These are phyloP conservation scores for Phallusia fumigata DNA, from an alignment of 23 tunicate species.

Conservation along the genomic window DNA sequence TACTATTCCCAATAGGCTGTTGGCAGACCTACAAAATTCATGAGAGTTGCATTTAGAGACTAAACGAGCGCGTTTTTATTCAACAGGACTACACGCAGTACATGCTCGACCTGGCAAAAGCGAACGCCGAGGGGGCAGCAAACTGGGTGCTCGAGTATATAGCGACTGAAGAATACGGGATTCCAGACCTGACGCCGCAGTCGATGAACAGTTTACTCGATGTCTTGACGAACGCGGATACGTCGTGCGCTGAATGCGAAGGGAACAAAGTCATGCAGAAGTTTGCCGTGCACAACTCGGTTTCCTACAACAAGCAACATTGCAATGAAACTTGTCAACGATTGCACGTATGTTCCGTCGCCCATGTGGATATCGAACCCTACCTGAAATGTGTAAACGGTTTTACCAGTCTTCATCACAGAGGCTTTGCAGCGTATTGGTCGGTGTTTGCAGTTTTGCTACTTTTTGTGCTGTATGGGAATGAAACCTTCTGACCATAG, in stretches of 20 bases:
- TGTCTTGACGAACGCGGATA: constrained; percentile 7
- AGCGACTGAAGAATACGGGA: constrained; percentile 53
- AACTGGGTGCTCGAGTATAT: constrained; percentile 60
- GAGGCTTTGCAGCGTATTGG: neutral
- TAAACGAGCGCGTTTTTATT: neutral
- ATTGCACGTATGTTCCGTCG: constrained; percentile 42
- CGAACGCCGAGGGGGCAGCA: constrained; percentile 32
- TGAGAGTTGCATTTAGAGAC: too few relatives aligned
- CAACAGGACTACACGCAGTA: constrained; percentile 68
- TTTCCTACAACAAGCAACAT: constrained; percentile 23
- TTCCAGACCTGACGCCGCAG: constrained; percentile 27
- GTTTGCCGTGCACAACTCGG: constrained; percentile 35
- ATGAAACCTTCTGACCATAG: too few relatives aligned
- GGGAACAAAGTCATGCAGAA: constrained; percentile 20
- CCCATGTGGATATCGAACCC: neutral
- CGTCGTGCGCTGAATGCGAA: constrained; percentile 14
- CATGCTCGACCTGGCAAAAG: constrained; percentile 56
- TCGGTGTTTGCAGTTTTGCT: neutral
- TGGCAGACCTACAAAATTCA: too few relatives aligned
- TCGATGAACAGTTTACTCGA: constrained; percentile 33
- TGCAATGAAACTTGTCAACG: constrained; percentile 42
- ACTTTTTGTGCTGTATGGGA: too few relatives aligned
- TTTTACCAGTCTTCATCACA: neutral
- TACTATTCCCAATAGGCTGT: too few relatives aligned
- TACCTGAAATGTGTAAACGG: constrained; percentile 8